phyloP scores from a whole-genome alignment of 2,888 invertebrate species.

The Drosophila ezoana region DNA sequence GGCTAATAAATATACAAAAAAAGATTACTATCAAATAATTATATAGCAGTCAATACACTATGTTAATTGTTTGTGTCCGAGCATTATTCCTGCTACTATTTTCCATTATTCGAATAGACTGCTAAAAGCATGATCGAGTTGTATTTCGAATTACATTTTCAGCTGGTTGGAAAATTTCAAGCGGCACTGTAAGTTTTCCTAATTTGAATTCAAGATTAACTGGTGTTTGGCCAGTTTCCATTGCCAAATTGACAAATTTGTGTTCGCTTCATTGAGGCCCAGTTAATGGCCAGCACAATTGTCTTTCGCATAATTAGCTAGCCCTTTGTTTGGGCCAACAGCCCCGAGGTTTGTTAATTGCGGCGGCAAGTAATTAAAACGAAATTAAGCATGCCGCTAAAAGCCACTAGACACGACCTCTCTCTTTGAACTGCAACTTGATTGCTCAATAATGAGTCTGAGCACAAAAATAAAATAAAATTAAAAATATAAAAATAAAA shows the following conservation, averaged over 20 bases:
- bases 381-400: constrained; percentile 56
- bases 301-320: constrained; percentile 42
- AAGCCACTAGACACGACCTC: constrained; percentile 22
- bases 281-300: constrained; percentile 33
- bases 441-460: constrained; percentile 56
- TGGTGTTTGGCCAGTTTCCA: constrained; percentile 19
- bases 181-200: neutral
- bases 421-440: constrained; percentile 28
- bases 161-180: neutral
- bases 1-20: neutral
- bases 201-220: constrained; percentile 11
- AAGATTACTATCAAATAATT: constrained; percentile 4
- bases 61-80: neutral
- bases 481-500: neutral
- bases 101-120: neutral
- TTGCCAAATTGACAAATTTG: constrained; percentile 36
- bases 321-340: constrained; percentile 15
- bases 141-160: neutral
- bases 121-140: neutral
- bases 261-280: constrained; percentile 28
- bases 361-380: constrained; percentile 65
- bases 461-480: constrained; percentile 1
- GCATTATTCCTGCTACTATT: neutral
- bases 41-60: neutral
- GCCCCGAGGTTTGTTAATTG: constrained; percentile 35